Conservation (phyloP, 2,113 vertebrate genomes). For the Chaetorhynchus papuensis region DNA sequence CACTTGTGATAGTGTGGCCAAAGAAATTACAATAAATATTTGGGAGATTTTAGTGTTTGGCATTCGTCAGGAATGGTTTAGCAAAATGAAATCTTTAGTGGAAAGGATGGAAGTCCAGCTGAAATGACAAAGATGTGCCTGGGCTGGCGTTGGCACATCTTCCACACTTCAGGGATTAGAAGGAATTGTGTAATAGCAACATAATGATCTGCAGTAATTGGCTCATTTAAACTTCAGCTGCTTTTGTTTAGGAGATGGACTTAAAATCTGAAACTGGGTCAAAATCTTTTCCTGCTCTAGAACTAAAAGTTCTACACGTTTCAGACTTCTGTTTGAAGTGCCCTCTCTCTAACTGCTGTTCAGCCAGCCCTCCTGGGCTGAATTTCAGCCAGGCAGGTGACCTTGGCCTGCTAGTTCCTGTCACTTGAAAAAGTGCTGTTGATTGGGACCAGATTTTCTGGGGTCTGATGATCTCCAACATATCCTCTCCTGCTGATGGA, state of each 20-base stretch:
- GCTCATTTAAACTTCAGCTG: slow-evolving; percentile 61
- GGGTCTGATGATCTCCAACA: background rate
- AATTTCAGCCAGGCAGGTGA: background rate
- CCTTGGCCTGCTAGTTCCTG: background rate
- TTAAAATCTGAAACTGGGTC: slow-evolving; percentile 53
- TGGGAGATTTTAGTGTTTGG: slow-evolving; percentile 47
- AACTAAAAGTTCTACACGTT: background rate
- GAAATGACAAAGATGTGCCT: slow-evolving; percentile 57
- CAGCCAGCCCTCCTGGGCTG: background rate
- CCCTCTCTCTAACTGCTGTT: background rate
- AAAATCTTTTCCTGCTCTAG: slow-evolving; percentile 38
- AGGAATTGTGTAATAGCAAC: slow-evolving; percentile 60
- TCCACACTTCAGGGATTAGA: slow-evolving; percentile 50
- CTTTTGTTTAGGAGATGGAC: slow-evolving; percentile 58
- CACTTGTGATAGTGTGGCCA: slow-evolving; percentile 40
- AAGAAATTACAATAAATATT: slow-evolving; percentile 52
- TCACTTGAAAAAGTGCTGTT: background rate
- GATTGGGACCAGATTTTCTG: background rate
- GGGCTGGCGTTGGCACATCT: slow-evolving; percentile 46
- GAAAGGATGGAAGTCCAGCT: slow-evolving; percentile 36
- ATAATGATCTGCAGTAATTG: slow-evolving; percentile 58
- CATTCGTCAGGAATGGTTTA: slow-evolving; percentile 26
- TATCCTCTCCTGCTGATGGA: background rate
- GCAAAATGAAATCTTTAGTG: slow-evolving; percentile 24
- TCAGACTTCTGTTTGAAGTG: background rate